Base-by-base conservation (phyloP, 2,888 invertebrate genomes). In the Geophilus truncorum region DNA sequence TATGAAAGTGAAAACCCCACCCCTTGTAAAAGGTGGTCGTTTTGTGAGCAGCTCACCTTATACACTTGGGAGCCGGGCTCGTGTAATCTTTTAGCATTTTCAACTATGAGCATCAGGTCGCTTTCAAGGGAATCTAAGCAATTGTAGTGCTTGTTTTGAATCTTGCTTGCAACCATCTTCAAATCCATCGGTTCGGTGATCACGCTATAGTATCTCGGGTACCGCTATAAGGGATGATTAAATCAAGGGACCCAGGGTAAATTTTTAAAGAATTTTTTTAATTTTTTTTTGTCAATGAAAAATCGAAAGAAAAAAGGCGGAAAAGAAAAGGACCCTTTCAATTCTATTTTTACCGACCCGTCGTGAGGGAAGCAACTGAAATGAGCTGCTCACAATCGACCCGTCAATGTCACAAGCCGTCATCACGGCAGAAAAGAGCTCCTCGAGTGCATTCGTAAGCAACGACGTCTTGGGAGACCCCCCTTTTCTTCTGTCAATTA, bases 21-120 rank as follows among this genome's bases (percentile, higher is more conserved):
- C 36, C 36, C 1, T 2, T 36, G 9, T 4, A 1, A 36, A n/a
- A n/a, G 36, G 36, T 36, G 36, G 40, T 40, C 40, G 40, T 40
- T 6, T 40, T 40, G 40, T 32, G 25, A 25, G n/a, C 28, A 51
- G 81, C 81, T 81, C 81, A 81, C 88, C 86, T 96, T 97, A 86
- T 97, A 98, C 84, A 98, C 97, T 86, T 93, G 93, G 15, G 97
- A 97, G 1, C 96, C 96, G 0, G 98, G 96, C 86, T 98, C 98
- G 87, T 98, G 98, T 86, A 97, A 99, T 21, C 92, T 90, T 86
- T 97, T 97, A 0, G 98, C 98, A 87, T 99, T 99, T 83, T 93
- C 92, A 77, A 94, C 94, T 94, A 99, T 95, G 80, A 94, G 89
- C 83, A 93, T 87, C 51, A 99, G 88, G 89, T 99, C 98, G 82